phyloP scores from a whole-genome alignment of 2,113 vertebrate species.

The Anser brachyrhynchus region DNA sequence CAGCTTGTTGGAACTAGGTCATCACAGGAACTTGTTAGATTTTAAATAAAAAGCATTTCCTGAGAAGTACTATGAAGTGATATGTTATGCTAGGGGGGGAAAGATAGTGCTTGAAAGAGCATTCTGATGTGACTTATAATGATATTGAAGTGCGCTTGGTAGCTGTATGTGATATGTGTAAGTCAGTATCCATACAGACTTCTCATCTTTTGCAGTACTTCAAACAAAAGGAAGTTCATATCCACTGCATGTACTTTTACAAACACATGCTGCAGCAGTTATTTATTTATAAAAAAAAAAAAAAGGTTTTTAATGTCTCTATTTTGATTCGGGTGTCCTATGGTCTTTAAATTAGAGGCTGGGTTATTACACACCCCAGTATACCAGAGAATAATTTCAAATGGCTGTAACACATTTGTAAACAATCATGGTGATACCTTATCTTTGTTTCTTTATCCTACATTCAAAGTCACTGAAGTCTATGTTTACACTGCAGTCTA shows the following conservation, averaged over 20 bases:
- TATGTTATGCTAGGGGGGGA: not conserved
- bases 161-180: not conserved
- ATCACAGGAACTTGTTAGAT: not conserved
- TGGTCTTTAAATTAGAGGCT: not conserved
- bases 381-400: not conserved
- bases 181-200: not conserved
- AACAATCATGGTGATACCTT: not conserved
- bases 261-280: not conserved
- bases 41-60: not conserved
- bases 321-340: not conserved
- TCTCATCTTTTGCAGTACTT: not conserved
- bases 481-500: not conserved
- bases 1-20: not conserved
- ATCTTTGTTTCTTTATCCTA: not conserved
- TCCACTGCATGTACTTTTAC: not conserved
- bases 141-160: not conserved
- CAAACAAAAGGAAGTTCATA: not conserved
- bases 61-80: not conserved
- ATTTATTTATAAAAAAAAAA: not conserved
- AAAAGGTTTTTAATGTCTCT: not conserved
- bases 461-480: not conserved
- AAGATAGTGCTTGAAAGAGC: not conserved
- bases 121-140: not conserved
- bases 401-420: not conserved
- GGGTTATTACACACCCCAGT: not conserved